Conservation (phyloP, 2,888 invertebrate species). For the Cryptocephalus moraei region DNA sequence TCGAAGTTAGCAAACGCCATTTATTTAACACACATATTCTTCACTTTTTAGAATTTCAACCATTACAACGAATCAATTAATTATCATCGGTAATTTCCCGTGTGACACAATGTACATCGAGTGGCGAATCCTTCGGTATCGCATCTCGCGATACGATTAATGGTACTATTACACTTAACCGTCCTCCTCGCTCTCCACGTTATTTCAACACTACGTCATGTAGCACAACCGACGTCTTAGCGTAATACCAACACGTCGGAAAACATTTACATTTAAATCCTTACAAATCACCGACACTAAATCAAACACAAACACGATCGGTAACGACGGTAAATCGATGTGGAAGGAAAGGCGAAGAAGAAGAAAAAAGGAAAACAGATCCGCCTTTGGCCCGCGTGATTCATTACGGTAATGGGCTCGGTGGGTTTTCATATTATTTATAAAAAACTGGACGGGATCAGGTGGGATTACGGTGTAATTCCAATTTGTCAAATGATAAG, state of each 20-base stretch:
- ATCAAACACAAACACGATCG: slow-evolving; percentile 29
- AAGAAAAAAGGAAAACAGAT: no score
- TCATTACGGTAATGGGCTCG: slow-evolving; percentile 21
- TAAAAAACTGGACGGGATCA: neutral
- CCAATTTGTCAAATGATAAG: neutral
- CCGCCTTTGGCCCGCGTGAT: slow-evolving; percentile 15
- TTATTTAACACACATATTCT: no score
- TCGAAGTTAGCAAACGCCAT: no score
- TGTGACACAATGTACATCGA: no score
- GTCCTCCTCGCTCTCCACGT: no score
- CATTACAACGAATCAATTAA: no score
- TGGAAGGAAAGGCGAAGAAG: slow-evolving; percentile 19
- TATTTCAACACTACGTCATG: no score
- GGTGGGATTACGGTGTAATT: neutral
- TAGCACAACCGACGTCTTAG: neutral
- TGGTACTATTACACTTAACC: no score
- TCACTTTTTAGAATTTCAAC: no score
- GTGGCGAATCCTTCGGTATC: no score
- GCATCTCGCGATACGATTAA: no score
- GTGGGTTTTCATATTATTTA: slow-evolving; percentile 3
- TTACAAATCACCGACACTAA: slow-evolving; percentile 28
- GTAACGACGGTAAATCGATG: slow-evolving; percentile 32
- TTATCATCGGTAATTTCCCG: no score
- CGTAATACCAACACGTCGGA: slow-evolving; percentile 20
- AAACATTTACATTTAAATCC: slow-evolving; percentile 27